Evolutionary conservation across 1,140 invertebrate genomes (phyloP).

Genomic region (Drosophila leontia): DNA sequence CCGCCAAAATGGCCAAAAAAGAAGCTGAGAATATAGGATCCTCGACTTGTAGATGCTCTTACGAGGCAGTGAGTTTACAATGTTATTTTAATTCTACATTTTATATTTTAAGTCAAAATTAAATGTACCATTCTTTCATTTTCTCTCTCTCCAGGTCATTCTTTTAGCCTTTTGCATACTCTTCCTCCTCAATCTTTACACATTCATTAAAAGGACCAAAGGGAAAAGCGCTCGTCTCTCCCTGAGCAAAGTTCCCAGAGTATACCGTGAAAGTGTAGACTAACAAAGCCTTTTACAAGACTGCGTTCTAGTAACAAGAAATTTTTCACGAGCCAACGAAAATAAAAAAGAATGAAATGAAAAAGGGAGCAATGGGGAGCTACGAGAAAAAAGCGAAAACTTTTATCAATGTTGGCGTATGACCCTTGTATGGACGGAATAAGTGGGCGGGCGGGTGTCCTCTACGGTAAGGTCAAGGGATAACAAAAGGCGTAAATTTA

Average conservation of each 20-base stretch:
- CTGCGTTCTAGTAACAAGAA: slow-evolving; percentile 49
- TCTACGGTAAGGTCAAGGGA: slow-evolving; percentile 67
- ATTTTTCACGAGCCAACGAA: slow-evolving; percentile 48
- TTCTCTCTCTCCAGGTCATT: background rate
- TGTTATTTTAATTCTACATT: background rate
- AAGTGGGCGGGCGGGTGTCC: slow-evolving; percentile 25
- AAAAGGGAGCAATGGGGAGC: slow-evolving; percentile 20
- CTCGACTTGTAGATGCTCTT: slow-evolving; percentile 28
- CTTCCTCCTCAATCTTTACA: slow-evolving; percentile 6
- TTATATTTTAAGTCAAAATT: background rate
- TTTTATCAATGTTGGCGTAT: slow-evolving; percentile 71
- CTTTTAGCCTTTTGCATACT: background rate
- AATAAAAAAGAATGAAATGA: slow-evolving; percentile 17
- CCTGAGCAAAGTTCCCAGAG: slow-evolving; percentile 14
- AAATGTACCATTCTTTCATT: no score
- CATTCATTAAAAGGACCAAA: slow-evolving; percentile 22
- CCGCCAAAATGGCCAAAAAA: slow-evolving; percentile 32
- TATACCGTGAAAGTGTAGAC: slow-evolving; percentile 46
- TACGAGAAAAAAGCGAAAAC: slow-evolving; percentile 53
- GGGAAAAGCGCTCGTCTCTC: background rate
- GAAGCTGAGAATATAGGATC: background rate
- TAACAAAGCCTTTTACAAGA: slow-evolving; percentile 48
- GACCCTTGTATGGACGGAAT: slow-evolving; percentile 18
- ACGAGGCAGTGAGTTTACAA: background rate
- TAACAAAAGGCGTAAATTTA: slow-evolving; percentile 83